A percentile compares a stretch with the other conserved stretches of the same genome.
Conservation (phyloP, 2,888 invertebrate genomes). For the Spodoptera picta region DNA sequence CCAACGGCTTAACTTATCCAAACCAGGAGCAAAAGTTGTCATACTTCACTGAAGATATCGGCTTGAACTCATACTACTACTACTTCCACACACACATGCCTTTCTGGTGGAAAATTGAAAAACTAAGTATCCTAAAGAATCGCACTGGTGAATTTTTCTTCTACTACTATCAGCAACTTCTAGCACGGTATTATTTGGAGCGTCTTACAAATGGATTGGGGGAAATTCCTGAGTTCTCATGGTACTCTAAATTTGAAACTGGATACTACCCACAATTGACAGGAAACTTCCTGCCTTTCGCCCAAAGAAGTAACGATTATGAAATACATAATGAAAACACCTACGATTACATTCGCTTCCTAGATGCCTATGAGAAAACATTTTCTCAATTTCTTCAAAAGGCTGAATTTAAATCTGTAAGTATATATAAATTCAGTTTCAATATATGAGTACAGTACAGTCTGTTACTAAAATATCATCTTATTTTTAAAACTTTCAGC, state of each 20-base stretch:
- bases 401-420: constrained; percentile 89
- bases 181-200: constrained; percentile 92
- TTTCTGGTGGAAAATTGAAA: constrained; percentile 89
- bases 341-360: constrained; percentile 84
- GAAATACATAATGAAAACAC: constrained; percentile 85
- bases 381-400: constrained; percentile 85
- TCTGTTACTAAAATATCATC: not conserved
- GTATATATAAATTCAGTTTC: constrained; percentile 13
- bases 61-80: constrained; percentile 91
- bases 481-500: constrained; percentile 63
- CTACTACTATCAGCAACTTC: constrained; percentile 90
- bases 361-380: constrained; percentile 89
- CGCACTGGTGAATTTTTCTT: constrained; percentile 91
- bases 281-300: constrained; percentile 80
- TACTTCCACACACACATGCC: constrained; percentile 90
- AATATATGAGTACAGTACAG: too few species aligned
- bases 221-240: constrained; percentile 89
- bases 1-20: constrained; percentile 83
- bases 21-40: constrained; percentile 89
- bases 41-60: constrained; percentile 92
- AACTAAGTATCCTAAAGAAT: constrained; percentile 83
- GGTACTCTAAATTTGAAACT: constrained; percentile 88
- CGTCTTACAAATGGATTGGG: constrained; percentile 90
- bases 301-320: constrained; percentile 89
- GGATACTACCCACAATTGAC: constrained; percentile 71